These are phyloP conservation scores for Menidia beryllina DNA, from an alignment of 2,113 vertebrate species.

Conservation along the genomic window DNA sequence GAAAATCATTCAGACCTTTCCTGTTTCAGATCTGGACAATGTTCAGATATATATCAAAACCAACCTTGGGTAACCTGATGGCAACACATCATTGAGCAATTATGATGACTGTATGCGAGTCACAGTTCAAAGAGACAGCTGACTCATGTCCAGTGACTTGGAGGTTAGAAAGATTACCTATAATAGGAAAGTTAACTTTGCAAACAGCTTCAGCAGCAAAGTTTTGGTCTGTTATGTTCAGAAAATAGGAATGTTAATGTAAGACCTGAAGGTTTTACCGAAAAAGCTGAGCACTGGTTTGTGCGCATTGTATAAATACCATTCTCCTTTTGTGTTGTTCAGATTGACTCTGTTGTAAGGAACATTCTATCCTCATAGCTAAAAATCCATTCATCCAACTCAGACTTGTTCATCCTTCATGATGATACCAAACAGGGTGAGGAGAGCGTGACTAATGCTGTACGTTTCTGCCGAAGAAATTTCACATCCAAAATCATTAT, in stretches of 20 bases:
- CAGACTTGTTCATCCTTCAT: too few relatives aligned
- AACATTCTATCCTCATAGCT: too few relatives aligned
- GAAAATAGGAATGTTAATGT: too few relatives aligned
- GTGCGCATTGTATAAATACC: background rate
- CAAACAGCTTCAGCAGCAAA: too few relatives aligned
- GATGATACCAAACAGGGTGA: too few relatives aligned
- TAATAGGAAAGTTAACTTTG: background rate
- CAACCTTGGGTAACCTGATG: background rate
- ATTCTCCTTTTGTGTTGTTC: background rate
- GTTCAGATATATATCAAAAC: background rate
- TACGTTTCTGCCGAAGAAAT: too few relatives aligned
- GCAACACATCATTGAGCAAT: background rate
- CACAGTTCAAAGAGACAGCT: background rate
- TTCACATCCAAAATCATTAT: too few relatives aligned
- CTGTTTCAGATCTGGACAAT: background rate
- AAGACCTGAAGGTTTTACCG: background rate
- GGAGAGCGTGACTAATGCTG: too few relatives aligned
- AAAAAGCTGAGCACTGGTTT: background rate
- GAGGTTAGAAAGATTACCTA: background rate
- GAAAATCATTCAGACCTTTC: background rate
- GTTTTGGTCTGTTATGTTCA: too few relatives aligned
- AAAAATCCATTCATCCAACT: too few relatives aligned
- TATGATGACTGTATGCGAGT: background rate
- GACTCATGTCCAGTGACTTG: background rate
- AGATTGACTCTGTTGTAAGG: background rate